Evolutionary conservation across 2,113 vertebrate genomes (phyloP).

Genomic region (Apteryx mantelli): DNA sequence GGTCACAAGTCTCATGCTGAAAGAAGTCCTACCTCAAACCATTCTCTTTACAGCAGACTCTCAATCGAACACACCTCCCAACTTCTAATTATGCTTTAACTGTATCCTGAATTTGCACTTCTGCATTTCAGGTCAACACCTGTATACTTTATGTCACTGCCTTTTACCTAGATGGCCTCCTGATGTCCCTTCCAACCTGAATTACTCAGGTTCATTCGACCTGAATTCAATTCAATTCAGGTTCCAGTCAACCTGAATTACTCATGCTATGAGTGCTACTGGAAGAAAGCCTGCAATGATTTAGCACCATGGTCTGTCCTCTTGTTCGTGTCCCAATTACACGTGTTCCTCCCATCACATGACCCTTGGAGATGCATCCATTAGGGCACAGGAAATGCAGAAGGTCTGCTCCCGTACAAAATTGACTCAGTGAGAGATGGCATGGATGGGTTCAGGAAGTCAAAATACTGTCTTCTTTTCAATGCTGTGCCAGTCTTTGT

Average conservation of each 20-base stretch:
- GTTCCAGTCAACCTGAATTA: background rate
- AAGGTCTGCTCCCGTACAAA: background rate
- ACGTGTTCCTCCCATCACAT: background rate
- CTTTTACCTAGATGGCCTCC: background rate
- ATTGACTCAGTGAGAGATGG: background rate
- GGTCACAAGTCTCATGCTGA: background rate
- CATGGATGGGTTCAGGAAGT: background rate
- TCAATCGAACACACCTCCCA: background rate
- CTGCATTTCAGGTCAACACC: background rate
- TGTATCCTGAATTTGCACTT: background rate
- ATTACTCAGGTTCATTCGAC: background rate
- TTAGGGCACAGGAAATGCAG: background rate
- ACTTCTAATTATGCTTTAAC: background rate
- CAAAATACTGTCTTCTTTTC: background rate
- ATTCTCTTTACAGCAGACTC: background rate
- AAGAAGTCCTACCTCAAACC: background rate
- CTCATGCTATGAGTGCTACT: background rate
- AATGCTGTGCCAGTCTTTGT: background rate
- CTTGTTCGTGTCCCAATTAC: background rate
- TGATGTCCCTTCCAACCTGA: background rate
- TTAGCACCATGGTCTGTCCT: background rate
- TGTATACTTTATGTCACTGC: background rate
- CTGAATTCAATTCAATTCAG: background rate
- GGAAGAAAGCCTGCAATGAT: background rate
- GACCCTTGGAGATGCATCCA: background rate